Conservation (phyloP, 2,797 vertebrate genomes). For the Oryzias sinensis region DNA sequence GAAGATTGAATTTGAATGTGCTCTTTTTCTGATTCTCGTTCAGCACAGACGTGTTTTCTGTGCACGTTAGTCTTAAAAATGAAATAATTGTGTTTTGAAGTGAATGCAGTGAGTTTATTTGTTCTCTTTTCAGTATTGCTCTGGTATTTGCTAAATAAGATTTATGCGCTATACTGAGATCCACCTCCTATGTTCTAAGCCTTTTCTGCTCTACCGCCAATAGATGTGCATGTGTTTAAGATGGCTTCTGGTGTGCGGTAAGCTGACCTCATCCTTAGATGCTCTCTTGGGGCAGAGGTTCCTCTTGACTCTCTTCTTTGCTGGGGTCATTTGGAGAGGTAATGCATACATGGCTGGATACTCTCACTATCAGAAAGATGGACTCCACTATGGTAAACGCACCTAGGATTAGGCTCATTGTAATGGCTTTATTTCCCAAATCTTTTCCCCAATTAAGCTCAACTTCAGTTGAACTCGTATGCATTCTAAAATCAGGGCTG, state of each 20-base stretch:
- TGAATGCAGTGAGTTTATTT: background rate
- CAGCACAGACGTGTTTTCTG: too few relatives aligned
- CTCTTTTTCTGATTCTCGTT: too few relatives aligned
- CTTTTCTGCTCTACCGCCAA: conserved; percentile 77
- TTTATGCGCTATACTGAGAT: conserved; percentile 8
- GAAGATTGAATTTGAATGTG: too few relatives aligned
- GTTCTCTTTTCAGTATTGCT: background rate
- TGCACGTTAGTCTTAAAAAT: too few relatives aligned
- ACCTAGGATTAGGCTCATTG: conserved; percentile 47
- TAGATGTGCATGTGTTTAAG: conserved; percentile 79
- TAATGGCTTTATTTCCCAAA: conserved; percentile 54
- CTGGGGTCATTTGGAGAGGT: conserved; percentile 63
- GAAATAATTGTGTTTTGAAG: background rate
- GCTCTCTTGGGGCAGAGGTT: conserved; percentile 63
- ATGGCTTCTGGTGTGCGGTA: conserved; percentile 47
- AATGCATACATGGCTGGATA: conserved; percentile 73
- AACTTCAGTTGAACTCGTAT: conserved; percentile 33
- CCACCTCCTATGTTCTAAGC: conserved; percentile 56
- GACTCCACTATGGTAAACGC: conserved; percentile 35
- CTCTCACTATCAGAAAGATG: conserved; percentile 35
- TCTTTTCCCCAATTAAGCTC: conserved; percentile 44
- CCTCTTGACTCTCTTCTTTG: conserved; percentile 31
- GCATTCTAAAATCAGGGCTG: conserved; percentile 25
- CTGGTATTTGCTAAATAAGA: conserved; percentile 31
- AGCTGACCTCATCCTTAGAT: conserved; percentile 59